Conservation (phyloP, 1,140 invertebrate genomes). For the Cydia pomonella region DNA sequence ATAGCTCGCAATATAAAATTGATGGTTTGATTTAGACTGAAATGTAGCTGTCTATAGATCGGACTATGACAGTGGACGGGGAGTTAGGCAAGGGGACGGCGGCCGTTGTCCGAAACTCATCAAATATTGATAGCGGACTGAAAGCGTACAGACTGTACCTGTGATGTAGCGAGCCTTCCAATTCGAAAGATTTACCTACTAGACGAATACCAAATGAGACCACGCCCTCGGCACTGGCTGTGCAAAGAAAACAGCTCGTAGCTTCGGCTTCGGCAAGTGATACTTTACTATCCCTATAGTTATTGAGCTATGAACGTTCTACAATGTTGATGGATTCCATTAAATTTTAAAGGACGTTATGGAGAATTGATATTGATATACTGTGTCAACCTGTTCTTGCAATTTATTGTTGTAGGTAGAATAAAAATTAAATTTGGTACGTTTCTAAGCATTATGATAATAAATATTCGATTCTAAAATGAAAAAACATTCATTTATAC, state of each 20-base stretch:
- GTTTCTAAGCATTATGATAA: no score
- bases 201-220: constrained; percentile 60
- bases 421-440: no score
- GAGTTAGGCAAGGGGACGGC: constrained; percentile 39
- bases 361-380: background rate
- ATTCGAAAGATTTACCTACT: constrained; percentile 47
- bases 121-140: constrained; percentile 70
- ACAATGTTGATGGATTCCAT: background rate
- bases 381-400: no score
- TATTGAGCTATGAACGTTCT: background rate
- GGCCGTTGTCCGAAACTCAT: constrained; percentile 62
- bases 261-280: background rate
- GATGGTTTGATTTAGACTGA: constrained; percentile 27
- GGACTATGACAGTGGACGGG: constrained; percentile 41
- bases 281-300: background rate
- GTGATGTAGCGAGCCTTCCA: constrained; percentile 38
- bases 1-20: constrained; percentile 36
- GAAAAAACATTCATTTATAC: no score
- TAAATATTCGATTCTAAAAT: no score
- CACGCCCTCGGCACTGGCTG: constrained; percentile 46
- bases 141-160: constrained; percentile 53
- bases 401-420: no score
- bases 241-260: background rate
- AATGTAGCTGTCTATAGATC: constrained; percentile 5
- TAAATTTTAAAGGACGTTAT: background rate